Base-by-base conservation (phyloP, 2,888 invertebrate genomes). In the Euphydryas editha region DNA sequence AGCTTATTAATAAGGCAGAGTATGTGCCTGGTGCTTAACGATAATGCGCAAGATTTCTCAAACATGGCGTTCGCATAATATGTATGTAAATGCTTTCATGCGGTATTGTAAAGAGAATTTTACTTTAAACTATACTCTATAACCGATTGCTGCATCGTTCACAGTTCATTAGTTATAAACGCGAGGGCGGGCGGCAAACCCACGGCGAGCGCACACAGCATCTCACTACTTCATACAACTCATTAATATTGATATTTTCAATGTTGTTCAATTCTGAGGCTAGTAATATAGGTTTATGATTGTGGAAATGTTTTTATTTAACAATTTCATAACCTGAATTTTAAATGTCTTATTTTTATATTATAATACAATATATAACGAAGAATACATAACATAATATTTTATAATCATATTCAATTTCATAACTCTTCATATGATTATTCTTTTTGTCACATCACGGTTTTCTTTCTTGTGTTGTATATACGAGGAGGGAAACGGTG, bases 151-250 rank as follows among this genome's bases (percentile, higher is more conserved):
- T 78, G 78, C 78, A 76, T 72, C 73, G 80, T 84, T 85, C 79
- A 84, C 82, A 80, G 79, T 78, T 85, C 86, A 85, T 85, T 86
- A 82, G 78, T 72, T 75, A 76, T 74, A 76, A 76, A 75, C 71
- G 66, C 66, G 65, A 59, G 72, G 55, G 62, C 56, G 61, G 55
- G 64, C 54, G 44, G 51, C 37, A 64, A 57, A 62, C 62, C 61
- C 58, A 60, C 64, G 62, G 63, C 69, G 60, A 71, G 65, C 70
- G 69, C 67, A 70, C 72, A 69, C 69, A 65, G 67, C 68, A 65
- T 68, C 73, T 67, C n/a, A n/a, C n/a, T 72, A 67, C 68, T 70
- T 64, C 62, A 65, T 58, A 65, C 58, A 54, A 49, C 74, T 80
- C 78, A 83, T 83, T 83, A 82, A 81, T 83, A 83, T 82, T 80